These are phyloP conservation scores for Leptodactylus fallax DNA, from an alignment of 2,797 vertebrate genomes.

Conservation along the genomic window DNA sequence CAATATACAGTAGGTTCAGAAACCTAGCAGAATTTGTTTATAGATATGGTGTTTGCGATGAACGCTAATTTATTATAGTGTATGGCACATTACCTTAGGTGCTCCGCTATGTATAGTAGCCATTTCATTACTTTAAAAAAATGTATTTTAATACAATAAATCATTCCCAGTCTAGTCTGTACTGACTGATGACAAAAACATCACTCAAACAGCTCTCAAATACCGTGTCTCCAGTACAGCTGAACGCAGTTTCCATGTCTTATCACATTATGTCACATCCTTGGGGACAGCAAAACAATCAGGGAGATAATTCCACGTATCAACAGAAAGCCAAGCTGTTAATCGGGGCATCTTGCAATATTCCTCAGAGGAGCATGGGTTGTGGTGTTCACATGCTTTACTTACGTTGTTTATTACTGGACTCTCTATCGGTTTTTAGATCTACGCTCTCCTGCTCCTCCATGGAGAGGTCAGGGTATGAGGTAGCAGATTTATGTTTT, in stretches of 20 bases:
- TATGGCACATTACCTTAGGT: not conserved
- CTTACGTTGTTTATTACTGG: slow-evolving; percentile 73
- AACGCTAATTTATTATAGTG: not conserved
- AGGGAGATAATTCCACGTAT: slow-evolving; percentile 50
- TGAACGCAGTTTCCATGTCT: slow-evolving; percentile 28
- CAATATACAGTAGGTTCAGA: not conserved
- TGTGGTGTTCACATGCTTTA: slow-evolving; percentile 31
- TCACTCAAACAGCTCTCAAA: not conserved
- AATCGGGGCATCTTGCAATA: slow-evolving; percentile 40
- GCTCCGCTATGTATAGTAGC: not conserved
- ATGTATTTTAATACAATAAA: not conserved
- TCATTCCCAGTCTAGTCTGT: slow-evolving; percentile 1
- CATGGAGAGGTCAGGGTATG: slow-evolving; percentile 77
- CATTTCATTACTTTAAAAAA: not conserved
- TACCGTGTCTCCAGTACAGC: slow-evolving; percentile 10
- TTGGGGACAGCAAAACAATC: slow-evolving; percentile 42
- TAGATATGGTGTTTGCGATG: not conserved
- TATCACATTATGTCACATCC: slow-evolving; percentile 48
- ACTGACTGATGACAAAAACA: not conserved
- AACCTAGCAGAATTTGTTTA: not conserved
- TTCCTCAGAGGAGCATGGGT: not conserved
- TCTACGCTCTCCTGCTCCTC: slow-evolving; percentile 81
- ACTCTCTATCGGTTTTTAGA: slow-evolving; percentile 73
- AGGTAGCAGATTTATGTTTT: slow-evolving; percentile 74
- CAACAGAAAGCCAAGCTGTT: slow-evolving; percentile 52